Conservation (phyloP, 2,797 vertebrate species). For the Ciconia nigra region DNA sequence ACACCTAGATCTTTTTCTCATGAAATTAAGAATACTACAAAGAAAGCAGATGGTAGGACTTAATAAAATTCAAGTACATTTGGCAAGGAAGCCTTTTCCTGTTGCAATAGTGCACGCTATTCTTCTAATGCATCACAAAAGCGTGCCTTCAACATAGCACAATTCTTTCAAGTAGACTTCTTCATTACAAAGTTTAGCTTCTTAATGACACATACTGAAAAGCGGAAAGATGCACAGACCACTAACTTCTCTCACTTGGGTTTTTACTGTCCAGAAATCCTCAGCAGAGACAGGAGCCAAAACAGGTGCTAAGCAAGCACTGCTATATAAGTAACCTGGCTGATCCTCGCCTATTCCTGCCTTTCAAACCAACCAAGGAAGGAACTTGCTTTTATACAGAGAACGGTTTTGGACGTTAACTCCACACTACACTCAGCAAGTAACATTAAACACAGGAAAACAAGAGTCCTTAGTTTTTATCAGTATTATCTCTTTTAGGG, state of each 20-base stretch:
- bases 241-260: background rate
- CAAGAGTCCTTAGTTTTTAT: background rate
- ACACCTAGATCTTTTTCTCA: background rate
- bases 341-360: background rate
- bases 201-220: background rate
- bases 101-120: background rate
- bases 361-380: background rate
- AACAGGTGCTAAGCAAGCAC: background rate
- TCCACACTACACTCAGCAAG: background rate
- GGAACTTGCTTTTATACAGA: background rate
- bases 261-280: background rate
- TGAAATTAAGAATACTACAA: background rate
- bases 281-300: background rate
- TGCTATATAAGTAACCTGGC: background rate
- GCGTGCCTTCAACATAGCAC: background rate
- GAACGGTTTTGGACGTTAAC: background rate
- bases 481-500: background rate
- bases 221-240: background rate
- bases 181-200: background rate
- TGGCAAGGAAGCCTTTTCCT: constrained; percentile 14
- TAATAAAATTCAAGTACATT: constrained; percentile 45
- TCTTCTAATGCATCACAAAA: background rate
- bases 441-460: background rate
- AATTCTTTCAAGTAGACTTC: background rate
- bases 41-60: constrained; percentile 34